phyloP scores from a whole-genome alignment of 1,140 invertebrate species.

The Sarcophaga bullata region DNA sequence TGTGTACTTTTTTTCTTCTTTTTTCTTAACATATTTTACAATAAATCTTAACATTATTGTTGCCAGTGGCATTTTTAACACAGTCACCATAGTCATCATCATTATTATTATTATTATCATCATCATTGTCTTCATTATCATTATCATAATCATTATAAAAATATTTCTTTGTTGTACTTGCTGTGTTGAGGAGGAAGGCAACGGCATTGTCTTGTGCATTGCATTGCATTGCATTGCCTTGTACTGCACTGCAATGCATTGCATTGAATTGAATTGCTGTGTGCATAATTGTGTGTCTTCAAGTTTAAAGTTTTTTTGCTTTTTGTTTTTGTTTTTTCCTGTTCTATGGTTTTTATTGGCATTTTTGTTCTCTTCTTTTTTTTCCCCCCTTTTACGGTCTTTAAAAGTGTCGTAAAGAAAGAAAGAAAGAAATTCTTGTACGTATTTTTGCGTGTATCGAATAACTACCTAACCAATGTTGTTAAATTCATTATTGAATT shows the following conservation, averaged over 20 bases:
- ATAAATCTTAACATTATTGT: slow-evolving; percentile 25
- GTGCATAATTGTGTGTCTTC: not conserved
- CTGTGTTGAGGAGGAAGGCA: not conserved
- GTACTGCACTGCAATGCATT: no score
- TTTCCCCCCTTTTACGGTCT: no score
- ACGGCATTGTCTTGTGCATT: no score
- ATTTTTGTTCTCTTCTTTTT: no score
- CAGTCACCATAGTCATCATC: not conserved
- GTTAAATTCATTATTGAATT: slow-evolving; percentile 25
- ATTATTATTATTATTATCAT: not conserved
- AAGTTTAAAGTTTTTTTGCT: not conserved
- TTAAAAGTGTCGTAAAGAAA: no score
- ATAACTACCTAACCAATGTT: not conserved
- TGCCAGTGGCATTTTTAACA: slow-evolving; percentile 10
- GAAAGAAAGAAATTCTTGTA: not conserved
- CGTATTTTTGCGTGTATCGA: slow-evolving; percentile 20
- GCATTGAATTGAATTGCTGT: not conserved
- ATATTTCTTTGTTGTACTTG: not conserved
- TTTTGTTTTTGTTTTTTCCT: not conserved
- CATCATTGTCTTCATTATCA: not conserved
- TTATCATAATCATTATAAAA: not conserved
- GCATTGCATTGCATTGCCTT: no score
- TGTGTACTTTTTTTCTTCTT: not conserved
- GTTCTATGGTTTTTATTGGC: slow-evolving; percentile 1
- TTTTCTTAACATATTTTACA: slow-evolving; percentile 15